A percentile compares a stretch with the other conserved stretches of the same genome.
phyloP scores from a whole-genome alignment of 2,888 invertebrate genomes.

The Drosophila algonquin region DNA sequence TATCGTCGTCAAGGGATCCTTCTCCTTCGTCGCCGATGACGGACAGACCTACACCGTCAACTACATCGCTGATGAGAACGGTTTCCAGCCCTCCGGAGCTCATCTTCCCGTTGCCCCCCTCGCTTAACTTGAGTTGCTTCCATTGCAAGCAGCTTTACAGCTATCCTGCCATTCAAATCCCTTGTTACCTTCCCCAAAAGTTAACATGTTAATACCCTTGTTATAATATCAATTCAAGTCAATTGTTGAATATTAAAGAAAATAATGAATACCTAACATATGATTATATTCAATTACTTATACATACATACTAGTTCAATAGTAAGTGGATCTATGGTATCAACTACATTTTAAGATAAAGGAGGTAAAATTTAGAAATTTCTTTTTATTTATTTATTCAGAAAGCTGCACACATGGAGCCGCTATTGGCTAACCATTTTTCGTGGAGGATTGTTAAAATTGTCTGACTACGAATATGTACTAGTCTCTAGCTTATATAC shows the following conservation, averaged over 20 bases:
- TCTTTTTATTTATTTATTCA: no score
- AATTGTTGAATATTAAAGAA: constrained; percentile 19
- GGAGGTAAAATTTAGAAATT: not conserved
- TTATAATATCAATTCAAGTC: constrained; percentile 1
- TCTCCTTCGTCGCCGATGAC: constrained; percentile 85
- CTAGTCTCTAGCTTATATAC: not conserved
- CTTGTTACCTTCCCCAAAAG: no score
- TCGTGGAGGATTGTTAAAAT: not conserved
- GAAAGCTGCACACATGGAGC: no score
- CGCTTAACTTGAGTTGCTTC: not conserved
- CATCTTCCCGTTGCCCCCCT: constrained; percentile 83
- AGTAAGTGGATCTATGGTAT: no score
- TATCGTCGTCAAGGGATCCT: constrained; percentile 85
- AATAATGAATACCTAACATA: not conserved
- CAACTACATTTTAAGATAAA: not conserved
- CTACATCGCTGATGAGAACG: constrained; percentile 82
- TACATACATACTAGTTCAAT: not conserved
- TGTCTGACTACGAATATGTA: not conserved
- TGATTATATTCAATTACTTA: not conserved
- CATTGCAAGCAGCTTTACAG: no score
- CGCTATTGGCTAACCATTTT: not conserved
- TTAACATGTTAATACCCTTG: no score
- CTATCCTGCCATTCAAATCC: not conserved
- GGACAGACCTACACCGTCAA: constrained; percentile 86
- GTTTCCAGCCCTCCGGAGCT: constrained; percentile 84